phyloP scores from a whole-genome alignment of 2,888 invertebrate species.

The Cryptophagus acutangulus region DNA sequence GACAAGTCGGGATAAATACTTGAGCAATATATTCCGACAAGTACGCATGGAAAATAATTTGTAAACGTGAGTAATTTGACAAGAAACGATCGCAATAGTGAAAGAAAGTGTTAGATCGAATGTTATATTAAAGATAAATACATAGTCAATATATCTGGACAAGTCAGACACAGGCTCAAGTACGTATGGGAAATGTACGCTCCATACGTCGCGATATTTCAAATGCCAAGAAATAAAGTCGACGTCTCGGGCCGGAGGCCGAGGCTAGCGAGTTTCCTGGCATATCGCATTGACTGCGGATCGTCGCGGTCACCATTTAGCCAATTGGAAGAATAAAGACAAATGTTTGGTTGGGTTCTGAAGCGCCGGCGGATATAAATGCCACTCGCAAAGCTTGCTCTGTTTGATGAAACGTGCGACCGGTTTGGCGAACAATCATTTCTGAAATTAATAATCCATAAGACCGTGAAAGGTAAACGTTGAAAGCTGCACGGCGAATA shows the following conservation, averaged over 20 bases:
- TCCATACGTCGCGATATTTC: conserved; percentile 43
- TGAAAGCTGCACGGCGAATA: not conserved
- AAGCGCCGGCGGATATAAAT: conserved; percentile 46
- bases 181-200: conserved; percentile 40
- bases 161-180: conserved; percentile 40
- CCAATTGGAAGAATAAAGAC: conserved; percentile 52
- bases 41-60: conserved; percentile 40
- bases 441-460: conserved; percentile 37
- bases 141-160: conserved; percentile 40
- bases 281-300: conserved; percentile 28
- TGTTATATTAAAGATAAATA: conserved; percentile 24
- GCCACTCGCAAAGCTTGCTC: conserved; percentile 47
- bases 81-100: too few species aligned
- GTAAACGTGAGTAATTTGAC: too few species aligned
- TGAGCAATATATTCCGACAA: too few species aligned
- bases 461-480: conserved; percentile 18
- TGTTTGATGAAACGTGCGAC: conserved; percentile 44
- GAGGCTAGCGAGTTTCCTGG: conserved; percentile 3
- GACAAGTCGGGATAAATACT: conserved; percentile 40
- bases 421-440: conserved; percentile 38
- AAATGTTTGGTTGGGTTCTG: conserved; percentile 48
- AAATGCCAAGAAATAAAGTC: conserved; percentile 40
- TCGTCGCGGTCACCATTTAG: conserved; percentile 42
- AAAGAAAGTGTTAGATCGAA: conserved; percentile 1
- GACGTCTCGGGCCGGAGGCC: conserved; percentile 17